phyloP scores from a whole-genome alignment of 2,113 vertebrate genomes.

The Sebastes schlegelii region DNA sequence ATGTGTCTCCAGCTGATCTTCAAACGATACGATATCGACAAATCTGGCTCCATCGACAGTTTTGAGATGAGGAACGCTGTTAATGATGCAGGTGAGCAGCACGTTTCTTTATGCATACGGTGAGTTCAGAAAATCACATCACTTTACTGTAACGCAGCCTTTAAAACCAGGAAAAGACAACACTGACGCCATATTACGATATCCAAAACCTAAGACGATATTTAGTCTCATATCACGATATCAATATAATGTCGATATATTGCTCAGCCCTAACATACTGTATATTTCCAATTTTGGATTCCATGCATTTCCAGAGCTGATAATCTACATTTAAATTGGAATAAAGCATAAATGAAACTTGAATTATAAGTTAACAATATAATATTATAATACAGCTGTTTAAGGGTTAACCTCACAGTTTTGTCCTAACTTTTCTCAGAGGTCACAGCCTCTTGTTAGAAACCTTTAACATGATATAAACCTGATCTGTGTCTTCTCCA shows the following conservation, averaged over 20 bases:
- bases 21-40: constrained; percentile 87
- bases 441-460: background rate
- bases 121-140: too few species aligned
- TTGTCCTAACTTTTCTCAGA: background rate
- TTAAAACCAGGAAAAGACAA: too few species aligned
- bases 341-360: background rate
- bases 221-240: too few species aligned
- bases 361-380: background rate
- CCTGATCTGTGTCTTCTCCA: background rate
- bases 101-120: too few species aligned
- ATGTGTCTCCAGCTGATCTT: constrained; percentile 90
- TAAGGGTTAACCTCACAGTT: background rate
- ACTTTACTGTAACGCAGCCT: too few species aligned
- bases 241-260: too few species aligned
- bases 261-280: too few species aligned
- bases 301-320: background rate
- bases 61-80: constrained; percentile 97
- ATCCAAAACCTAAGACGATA: too few species aligned
- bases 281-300: background rate
- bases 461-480: background rate
- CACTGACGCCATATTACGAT: too few species aligned
- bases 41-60: constrained; percentile 91
- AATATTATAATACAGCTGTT: background rate
- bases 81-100: constrained; percentile 90
- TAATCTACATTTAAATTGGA: background rate